Conservation (phyloP, 2,113 vertebrate genomes). For the Lophura nycthemera region DNA sequence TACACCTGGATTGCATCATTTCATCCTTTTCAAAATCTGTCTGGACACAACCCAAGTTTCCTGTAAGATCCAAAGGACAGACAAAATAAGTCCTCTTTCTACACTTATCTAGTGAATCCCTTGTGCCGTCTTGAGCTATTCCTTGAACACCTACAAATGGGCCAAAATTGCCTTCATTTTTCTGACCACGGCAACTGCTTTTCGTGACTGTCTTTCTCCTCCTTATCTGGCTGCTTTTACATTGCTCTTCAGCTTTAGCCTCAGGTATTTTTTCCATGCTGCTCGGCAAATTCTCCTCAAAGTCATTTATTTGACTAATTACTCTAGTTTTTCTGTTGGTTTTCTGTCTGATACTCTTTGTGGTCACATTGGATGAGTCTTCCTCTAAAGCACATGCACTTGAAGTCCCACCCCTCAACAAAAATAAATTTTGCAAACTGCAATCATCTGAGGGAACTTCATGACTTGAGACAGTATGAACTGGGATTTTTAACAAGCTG, state of each 20-base stretch:
- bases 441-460: not conserved
- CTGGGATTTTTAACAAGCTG: not conserved
- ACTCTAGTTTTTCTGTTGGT: conserved; percentile 18
- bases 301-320: not conserved
- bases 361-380: not conserved
- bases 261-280: not conserved
- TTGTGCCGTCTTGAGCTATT: not conserved
- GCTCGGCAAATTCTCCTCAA: not conserved
- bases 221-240: not conserved
- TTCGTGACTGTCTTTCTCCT: not conserved
- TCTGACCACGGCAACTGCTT: not conserved
- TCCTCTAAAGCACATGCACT: not conserved
- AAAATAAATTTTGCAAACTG: not conserved
- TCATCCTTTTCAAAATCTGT: not conserved
- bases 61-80: not conserved
- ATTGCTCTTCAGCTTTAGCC: not conserved
- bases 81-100: not conserved
- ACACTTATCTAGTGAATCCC: not conserved
- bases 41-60: not conserved
- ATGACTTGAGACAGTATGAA: not conserved
- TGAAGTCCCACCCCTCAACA: not conserved
- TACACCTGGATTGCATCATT: not conserved
- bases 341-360: conserved; percentile 24
- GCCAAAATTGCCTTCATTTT: not conserved
- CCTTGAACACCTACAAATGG: not conserved